These are phyloP conservation scores for Hyposoter dolosus DNA, from an alignment of 2,888 invertebrate genomes.

Conservation along the genomic window DNA sequence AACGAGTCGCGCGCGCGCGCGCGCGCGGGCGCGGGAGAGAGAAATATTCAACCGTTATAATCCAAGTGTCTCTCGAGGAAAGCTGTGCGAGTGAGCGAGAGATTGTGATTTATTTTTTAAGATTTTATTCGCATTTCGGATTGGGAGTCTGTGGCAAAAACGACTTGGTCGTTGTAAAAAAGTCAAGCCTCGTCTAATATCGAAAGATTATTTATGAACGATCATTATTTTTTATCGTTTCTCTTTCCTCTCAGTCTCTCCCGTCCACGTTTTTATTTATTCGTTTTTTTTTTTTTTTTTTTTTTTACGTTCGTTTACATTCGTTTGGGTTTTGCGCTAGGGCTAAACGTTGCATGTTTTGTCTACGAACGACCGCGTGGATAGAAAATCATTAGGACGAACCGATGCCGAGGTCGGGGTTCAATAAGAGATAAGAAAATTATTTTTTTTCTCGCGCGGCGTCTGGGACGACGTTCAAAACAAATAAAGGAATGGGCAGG, in stretches of 20 bases:
- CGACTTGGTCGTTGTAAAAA: slow-evolving; percentile 42
- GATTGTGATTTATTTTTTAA: slow-evolving; percentile 24
- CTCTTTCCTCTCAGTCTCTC: slow-evolving; percentile 7
- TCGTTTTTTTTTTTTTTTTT: slow-evolving; percentile 13
- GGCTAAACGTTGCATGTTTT: slow-evolving; percentile 13
- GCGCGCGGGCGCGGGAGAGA: background rate
- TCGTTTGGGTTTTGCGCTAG: slow-evolving; percentile 49
- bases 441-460: background rate
- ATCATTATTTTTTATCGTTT: slow-evolving; percentile 28
- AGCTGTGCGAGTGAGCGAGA: slow-evolving; percentile 1
- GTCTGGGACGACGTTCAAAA: background rate
- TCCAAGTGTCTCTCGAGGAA: slow-evolving; percentile 25
- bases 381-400: background rate
- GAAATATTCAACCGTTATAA: slow-evolving; percentile 56
- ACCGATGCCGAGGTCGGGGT: slow-evolving; percentile 3
- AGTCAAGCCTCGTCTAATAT: slow-evolving; percentile 32
- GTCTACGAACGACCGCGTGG: background rate
- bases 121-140: slow-evolving; percentile 29
- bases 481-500: background rate
- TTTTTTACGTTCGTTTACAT: slow-evolving; percentile 22
- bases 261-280: background rate
- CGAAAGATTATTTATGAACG: slow-evolving; percentile 54
- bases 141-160: slow-evolving; percentile 29
- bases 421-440: background rate
- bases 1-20: slow-evolving; percentile 26